Evolutionary conservation across 1,140 invertebrate species (phyloP).

Genomic region (Halictus rubicundus): DNA sequence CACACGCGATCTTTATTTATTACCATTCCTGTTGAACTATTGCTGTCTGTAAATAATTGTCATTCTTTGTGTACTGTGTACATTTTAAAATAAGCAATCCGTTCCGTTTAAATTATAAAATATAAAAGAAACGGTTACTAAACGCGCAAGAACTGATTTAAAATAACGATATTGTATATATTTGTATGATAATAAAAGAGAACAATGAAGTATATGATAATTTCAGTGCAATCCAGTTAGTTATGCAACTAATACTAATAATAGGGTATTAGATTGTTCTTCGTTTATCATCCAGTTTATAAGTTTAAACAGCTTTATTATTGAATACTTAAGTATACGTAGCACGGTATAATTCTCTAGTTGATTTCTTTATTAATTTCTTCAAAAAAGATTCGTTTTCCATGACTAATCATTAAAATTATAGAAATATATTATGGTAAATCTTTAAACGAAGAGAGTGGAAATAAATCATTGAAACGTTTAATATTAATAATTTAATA

Average conservation of each 20-base stretch:
- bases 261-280: constrained; percentile 57
- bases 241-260: constrained; percentile 37
- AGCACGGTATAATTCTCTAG: neutral
- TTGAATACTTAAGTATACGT: neutral
- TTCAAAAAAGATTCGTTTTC: neutral
- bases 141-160: constrained; percentile 54
- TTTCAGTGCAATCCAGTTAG: constrained; percentile 46
- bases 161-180: constrained; percentile 62
- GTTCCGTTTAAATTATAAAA: constrained; percentile 41
- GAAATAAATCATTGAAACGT: constrained; percentile 19
- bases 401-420: neutral
- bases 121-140: constrained; percentile 33
- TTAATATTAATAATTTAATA: constrained; percentile 8
- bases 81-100: constrained; percentile 43
- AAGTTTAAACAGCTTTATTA: constrained; percentile 19
- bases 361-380: constrained; percentile 9
- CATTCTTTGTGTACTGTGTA: constrained; percentile 42
- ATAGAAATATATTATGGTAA: neutral
- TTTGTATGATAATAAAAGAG: constrained; percentile 66
- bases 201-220: constrained; percentile 44
- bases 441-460: neutral
- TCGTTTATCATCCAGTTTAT: constrained; percentile 18
- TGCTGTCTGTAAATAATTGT: constrained; percentile 54
- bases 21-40: constrained; percentile 54
- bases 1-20: constrained; percentile 57